Base-by-base conservation (phyloP, 2,888 invertebrate species). In the Drosophila neutralis region DNA sequence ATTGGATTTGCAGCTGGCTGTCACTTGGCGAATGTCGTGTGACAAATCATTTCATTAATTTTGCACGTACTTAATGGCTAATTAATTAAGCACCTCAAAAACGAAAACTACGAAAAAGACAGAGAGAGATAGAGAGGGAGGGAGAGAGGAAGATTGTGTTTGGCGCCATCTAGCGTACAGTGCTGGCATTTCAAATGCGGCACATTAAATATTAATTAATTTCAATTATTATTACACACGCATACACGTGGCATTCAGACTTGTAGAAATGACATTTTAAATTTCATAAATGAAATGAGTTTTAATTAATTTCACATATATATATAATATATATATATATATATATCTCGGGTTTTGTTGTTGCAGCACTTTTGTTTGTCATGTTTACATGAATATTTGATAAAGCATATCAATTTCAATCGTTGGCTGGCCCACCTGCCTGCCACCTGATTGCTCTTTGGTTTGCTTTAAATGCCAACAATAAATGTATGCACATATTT, bases 31-130 rank as follows among this genome's bases (percentile, higher is more conserved):
- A 58, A 59, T 80, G 78, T 60, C 65, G 68, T 78, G 82, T 67
- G 78, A 79, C 85, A 88, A 90, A 90, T 86, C 74, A 87, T 86
- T 86, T 78, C 82, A 86, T 90, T 90, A 83, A 90, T 90, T 83
- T 86, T 75, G 83, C 89, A 84, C 83, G 80, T 76, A 86, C 84
- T 86, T 83, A 78, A 80, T 78, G 78, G 87, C 72, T 78, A 86
- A 86, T 83, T 86, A 90, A 90, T 86, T 86, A 86, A 78, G 68
- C 74, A 54, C 45, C 48, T 42, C 40, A 2, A 33, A 60, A 29
- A 29, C 3, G 10, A 31, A 31, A 29, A 29, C 29, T 29, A 29
- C 29, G 29, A 58, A 11, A 61, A 45, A 24, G n/a, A 10, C 52
- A 1, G 4, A 3, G 18, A 13, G 35, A 2, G 29, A 38, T 35